Evolutionary conservation across 2,888 invertebrate genomes (phyloP).

Genomic region (Plusia festucae): DNA sequence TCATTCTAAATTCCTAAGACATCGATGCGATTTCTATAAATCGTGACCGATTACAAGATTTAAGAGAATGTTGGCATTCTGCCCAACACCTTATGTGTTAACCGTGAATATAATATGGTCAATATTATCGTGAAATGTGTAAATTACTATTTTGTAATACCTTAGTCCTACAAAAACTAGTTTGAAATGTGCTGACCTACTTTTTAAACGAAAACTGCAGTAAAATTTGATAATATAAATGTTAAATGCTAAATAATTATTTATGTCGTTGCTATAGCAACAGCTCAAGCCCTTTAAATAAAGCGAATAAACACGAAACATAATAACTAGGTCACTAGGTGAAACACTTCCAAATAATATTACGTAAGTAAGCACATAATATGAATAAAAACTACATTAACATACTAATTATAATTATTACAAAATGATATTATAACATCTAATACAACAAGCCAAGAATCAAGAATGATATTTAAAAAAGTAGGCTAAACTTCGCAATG

Average conservation of each 20-base stretch:
- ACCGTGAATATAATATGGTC: constrained; percentile 17
- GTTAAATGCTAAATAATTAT: too few relatives aligned
- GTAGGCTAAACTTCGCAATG: constrained; percentile 57
- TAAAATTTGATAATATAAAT: too few relatives aligned
- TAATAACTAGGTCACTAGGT: constrained; percentile 6
- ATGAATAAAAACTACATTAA: constrained; percentile 24
- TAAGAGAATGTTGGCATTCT: constrained; percentile 40
- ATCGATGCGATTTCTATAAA: constrained; percentile 32
- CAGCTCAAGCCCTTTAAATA: neutral
- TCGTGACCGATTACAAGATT: constrained; percentile 6
- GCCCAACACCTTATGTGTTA: constrained; percentile 26
- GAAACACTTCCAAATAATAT: constrained; percentile 8
- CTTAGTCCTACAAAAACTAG: neutral
- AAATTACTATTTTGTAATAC: constrained; percentile 5
- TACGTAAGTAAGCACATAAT: constrained; percentile 23
- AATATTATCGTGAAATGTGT: constrained; percentile 4
- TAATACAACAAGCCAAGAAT: constrained; percentile 19
- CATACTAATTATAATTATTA: constrained; percentile 48
- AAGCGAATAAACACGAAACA: neutral
- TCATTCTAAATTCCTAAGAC: constrained; percentile 46
- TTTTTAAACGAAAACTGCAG: constrained; percentile 4
- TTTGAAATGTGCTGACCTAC: neutral
- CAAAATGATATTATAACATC: constrained; percentile 47
- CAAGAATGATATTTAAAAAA: constrained; percentile 56
- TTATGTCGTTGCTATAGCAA: neutral